phyloP scores from a whole-genome alignment of 2,113 vertebrate species.

The Bagarius yarrelli region DNA sequence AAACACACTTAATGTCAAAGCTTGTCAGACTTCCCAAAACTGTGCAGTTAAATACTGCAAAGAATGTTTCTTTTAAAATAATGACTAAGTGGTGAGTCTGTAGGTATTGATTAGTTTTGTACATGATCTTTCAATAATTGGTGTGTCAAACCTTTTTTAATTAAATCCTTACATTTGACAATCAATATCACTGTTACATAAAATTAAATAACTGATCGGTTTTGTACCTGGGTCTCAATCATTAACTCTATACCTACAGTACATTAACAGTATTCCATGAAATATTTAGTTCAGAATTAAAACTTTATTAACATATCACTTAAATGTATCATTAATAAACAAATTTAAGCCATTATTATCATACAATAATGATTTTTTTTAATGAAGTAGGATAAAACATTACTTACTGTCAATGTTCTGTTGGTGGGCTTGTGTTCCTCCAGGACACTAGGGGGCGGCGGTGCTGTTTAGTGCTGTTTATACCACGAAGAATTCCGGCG shows the following conservation, averaged over 20 bases:
- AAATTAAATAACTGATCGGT: not conserved
- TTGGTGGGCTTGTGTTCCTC: not conserved
- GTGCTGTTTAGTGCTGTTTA: not conserved
- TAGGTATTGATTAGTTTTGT: not conserved
- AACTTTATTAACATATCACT: too few relatives aligned
- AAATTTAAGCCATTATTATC: too few relatives aligned
- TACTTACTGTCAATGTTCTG: too few relatives aligned
- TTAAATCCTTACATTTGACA: not conserved
- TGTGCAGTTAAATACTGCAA: too few relatives aligned
- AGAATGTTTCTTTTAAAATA: not conserved
- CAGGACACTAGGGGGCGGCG: slow-evolving; percentile 21
- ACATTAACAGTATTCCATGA: not conserved
- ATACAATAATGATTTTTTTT: too few relatives aligned
- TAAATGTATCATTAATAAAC: too few relatives aligned
- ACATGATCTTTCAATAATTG: not conserved
- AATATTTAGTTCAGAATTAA: not conserved
- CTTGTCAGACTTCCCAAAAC: too few relatives aligned
- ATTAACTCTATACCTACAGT: not conserved
- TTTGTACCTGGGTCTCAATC: not conserved
- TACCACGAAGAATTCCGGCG: slow-evolving; percentile 9
- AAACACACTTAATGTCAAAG: too few relatives aligned
- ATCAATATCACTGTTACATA: not conserved
- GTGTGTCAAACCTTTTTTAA: not conserved
- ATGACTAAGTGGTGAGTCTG: too few relatives aligned
- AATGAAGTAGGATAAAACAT: too few relatives aligned